Percentiles rank a stretch among this genome's conserved stretches.
Conservation (phyloP, 2,888 invertebrate species). For the Adelphocoris suturalis region DNA sequence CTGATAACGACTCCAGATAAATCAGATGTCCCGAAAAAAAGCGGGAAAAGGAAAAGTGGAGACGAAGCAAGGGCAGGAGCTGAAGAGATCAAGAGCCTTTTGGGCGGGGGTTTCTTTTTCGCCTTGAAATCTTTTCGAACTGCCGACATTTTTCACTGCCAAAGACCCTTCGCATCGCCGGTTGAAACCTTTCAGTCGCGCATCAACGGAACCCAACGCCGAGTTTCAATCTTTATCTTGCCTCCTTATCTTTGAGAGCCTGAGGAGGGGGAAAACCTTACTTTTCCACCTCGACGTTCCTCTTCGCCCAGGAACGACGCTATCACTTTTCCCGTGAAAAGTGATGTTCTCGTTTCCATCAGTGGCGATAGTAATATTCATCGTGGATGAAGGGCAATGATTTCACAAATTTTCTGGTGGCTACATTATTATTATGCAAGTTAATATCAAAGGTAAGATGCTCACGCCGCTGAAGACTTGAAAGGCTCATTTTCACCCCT, state of each 20-base stretch:
- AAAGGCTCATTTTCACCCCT: too few relatives aligned
- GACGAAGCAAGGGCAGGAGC: neutral
- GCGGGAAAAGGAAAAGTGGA: neutral
- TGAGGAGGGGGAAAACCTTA: neutral
- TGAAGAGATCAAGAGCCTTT: slow-evolving; percentile 36
- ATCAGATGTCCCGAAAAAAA: slow-evolving; percentile 46
- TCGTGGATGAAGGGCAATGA: too few relatives aligned
- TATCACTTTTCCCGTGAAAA: neutral
- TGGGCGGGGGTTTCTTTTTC: neutral
- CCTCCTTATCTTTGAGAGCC: slow-evolving; percentile 25
- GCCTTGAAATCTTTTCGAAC: slow-evolving; percentile 50
- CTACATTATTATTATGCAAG: too few relatives aligned
- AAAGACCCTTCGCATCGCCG: slow-evolving; percentile 32
- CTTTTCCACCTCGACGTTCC: neutral
- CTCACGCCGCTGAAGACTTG: too few relatives aligned
- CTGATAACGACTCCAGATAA: slow-evolving; percentile 51
- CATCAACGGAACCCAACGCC: slow-evolving; percentile 28
- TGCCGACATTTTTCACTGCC: slow-evolving; percentile 42
- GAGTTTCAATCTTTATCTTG: slow-evolving; percentile 31
- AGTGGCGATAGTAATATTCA: too few relatives aligned
- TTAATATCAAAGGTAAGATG: too few relatives aligned
- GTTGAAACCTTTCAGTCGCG: slow-evolving; percentile 20
- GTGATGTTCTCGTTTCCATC: neutral
- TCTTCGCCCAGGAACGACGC: neutral
- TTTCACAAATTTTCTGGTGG: too few relatives aligned